phyloP scores from a whole-genome alignment of 2,888 invertebrate species.

The Conomelus anceps region DNA sequence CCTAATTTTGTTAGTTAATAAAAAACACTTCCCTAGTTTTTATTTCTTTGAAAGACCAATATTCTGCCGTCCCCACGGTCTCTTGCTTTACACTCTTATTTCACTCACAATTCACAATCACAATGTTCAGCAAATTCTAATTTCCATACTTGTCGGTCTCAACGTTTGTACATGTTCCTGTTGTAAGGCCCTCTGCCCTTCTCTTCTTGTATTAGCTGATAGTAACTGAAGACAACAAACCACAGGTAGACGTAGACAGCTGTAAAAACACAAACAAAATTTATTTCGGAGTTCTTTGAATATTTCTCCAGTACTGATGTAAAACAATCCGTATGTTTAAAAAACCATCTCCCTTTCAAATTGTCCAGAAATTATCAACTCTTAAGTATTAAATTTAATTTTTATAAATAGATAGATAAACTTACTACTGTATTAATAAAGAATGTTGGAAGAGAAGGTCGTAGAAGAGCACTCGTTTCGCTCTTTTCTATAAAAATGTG shows the following conservation, averaged over 20 bases:
- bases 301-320: too few relatives aligned
- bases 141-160: neutral
- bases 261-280: conserved; percentile 47
- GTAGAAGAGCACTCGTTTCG: too few relatives aligned
- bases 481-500: too few relatives aligned
- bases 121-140: neutral
- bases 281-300: too few relatives aligned
- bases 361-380: too few relatives aligned
- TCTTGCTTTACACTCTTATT: neutral
- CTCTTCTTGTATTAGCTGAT: conserved; percentile 61
- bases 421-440: too few relatives aligned
- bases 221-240: conserved; percentile 78
- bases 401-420: too few relatives aligned
- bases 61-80: neutral
- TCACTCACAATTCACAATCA: neutral
- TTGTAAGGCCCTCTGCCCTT: conserved; percentile 65
- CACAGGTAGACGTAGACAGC: conserved; percentile 73
- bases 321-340: too few relatives aligned
- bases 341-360: too few relatives aligned
- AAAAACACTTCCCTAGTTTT: neutral
- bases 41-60: neutral
- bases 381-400: too few relatives aligned
- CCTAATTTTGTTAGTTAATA: neutral
- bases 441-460: too few relatives aligned
- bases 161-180: conserved; percentile 46